phyloP scores from a whole-genome alignment of 2,888 invertebrate species.

The Flexamia atlantica region DNA sequence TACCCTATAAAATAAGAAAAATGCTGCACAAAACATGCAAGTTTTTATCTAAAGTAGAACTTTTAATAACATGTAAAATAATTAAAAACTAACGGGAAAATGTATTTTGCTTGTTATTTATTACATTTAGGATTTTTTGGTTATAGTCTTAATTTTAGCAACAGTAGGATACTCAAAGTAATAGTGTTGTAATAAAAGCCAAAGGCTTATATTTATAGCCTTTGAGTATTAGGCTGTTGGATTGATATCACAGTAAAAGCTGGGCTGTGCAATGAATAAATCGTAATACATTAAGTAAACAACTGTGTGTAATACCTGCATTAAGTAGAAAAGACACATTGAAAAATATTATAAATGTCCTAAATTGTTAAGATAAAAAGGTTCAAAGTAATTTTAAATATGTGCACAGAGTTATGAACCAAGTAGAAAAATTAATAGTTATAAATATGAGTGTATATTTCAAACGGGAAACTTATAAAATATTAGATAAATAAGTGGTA shows the following conservation, averaged over 20 bases:
- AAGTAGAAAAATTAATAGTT: not conserved
- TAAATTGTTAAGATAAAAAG: not conserved
- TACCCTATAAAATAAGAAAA: too few relatives aligned
- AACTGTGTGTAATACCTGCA: not conserved
- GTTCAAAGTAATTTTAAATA: not conserved
- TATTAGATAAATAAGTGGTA: constrained; percentile 31
- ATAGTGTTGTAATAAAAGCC: not conserved
- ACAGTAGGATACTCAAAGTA: not conserved
- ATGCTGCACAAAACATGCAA: too few relatives aligned
- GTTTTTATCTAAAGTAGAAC: too few relatives aligned
- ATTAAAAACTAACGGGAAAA: too few relatives aligned
- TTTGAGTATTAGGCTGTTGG: not conserved
- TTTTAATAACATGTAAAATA: too few relatives aligned
- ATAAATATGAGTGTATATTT: not conserved
- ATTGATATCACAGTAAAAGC: constrained; percentile 30
- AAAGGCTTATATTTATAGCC: constrained; percentile 10
- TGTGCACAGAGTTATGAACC: not conserved
- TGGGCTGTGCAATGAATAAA: constrained; percentile 5
- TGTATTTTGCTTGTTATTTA: too few relatives aligned
- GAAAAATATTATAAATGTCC: not conserved
- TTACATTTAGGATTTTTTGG: too few relatives aligned
- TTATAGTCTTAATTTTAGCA: too few relatives aligned
- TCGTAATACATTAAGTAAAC: not conserved
- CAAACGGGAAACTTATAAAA: not conserved
- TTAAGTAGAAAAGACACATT: constrained; percentile 24